A percentile compares a stretch with the other conserved stretches of the same genome.
phyloP scores from a whole-genome alignment of 2,797 vertebrate species.

The Avahi laniger region DNA sequence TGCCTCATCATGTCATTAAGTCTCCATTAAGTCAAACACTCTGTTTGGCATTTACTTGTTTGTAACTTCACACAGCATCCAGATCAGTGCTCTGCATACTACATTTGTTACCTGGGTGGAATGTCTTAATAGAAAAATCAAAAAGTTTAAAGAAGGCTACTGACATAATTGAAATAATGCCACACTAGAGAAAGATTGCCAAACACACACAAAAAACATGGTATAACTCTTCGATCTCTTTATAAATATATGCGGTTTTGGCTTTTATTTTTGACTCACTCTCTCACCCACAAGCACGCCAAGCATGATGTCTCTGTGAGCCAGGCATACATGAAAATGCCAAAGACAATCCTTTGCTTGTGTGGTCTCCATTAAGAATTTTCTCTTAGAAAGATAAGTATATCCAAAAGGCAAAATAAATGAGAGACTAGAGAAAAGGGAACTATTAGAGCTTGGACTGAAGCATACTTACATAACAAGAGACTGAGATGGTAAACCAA shows the following conservation, averaged over 20 bases:
- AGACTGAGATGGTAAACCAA: not conserved
- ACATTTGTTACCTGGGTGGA: not conserved
- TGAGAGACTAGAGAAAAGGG: slow-evolving; percentile 30
- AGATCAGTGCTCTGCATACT: not conserved
- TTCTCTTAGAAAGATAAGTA: not conserved
- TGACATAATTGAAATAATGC: not conserved
- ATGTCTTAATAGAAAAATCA: not conserved
- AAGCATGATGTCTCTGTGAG: slow-evolving; percentile 49
- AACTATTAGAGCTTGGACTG: not conserved
- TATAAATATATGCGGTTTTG: slow-evolving; percentile 58
- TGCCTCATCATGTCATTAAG: not conserved
- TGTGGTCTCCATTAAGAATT: slow-evolving; percentile 61
- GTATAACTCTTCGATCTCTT: slow-evolving; percentile 53
- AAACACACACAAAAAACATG: slow-evolving; percentile 24
- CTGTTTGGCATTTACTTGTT: not conserved
- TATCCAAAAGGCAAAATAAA: slow-evolving; percentile 40
- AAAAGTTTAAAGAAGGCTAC: not conserved
- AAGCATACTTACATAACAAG: slow-evolving; percentile 1
- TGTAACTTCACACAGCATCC: not conserved
- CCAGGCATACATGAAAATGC: slow-evolving; percentile 43
- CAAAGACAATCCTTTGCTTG: slow-evolving; percentile 58
- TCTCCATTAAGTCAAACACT: slow-evolving; percentile 24
- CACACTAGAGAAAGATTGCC: slow-evolving; percentile 23
- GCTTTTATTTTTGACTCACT: slow-evolving; percentile 56
- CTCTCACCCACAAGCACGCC: slow-evolving; percentile 51